Conservation (phyloP, 2,797 vertebrate species). For the Melanotaenia trifasciata region DNA sequence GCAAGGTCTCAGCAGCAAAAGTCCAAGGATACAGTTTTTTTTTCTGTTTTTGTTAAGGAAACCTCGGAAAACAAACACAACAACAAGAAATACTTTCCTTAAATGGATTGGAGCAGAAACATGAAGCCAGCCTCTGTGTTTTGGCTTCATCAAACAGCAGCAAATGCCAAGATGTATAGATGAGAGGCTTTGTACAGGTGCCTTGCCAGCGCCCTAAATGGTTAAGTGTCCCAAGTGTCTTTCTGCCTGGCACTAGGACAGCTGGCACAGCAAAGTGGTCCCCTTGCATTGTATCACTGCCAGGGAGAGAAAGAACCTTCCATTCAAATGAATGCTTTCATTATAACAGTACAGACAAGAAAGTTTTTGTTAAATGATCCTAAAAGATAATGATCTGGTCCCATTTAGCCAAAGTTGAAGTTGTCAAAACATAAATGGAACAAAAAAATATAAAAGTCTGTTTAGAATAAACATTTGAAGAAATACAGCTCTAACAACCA, state of each 20-base stretch:
- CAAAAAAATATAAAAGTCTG: no score
- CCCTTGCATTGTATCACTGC: constrained; percentile 79
- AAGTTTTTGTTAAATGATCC: constrained; percentile 56
- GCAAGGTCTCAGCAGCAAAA: background rate
- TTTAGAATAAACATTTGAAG: no score
- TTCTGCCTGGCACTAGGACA: constrained; percentile 80
- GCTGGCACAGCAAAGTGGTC: constrained; percentile 73
- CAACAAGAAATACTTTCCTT: constrained; percentile 52
- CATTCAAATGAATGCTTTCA: constrained; percentile 71
- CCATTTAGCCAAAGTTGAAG: constrained; percentile 22
- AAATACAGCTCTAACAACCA: no score
- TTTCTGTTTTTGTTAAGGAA: constrained; percentile 31
- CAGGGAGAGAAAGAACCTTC: constrained; percentile 74
- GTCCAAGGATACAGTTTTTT: constrained; percentile 5
- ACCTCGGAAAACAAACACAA: constrained; percentile 8
- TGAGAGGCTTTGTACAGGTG: constrained; percentile 71
- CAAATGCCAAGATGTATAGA: constrained; percentile 68
- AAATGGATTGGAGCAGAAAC: constrained; percentile 62
- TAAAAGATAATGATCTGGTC: constrained; percentile 45
- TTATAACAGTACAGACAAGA: constrained; percentile 61
- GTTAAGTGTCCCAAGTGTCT: constrained; percentile 81
- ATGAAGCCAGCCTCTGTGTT: constrained; percentile 55
- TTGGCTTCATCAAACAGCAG: constrained; percentile 63
- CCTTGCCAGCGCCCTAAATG: constrained; percentile 81
- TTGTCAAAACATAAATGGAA: constrained; percentile 31